phyloP scores from a whole-genome alignment of 2,113 vertebrate species.

The Platysteira castanea region DNA sequence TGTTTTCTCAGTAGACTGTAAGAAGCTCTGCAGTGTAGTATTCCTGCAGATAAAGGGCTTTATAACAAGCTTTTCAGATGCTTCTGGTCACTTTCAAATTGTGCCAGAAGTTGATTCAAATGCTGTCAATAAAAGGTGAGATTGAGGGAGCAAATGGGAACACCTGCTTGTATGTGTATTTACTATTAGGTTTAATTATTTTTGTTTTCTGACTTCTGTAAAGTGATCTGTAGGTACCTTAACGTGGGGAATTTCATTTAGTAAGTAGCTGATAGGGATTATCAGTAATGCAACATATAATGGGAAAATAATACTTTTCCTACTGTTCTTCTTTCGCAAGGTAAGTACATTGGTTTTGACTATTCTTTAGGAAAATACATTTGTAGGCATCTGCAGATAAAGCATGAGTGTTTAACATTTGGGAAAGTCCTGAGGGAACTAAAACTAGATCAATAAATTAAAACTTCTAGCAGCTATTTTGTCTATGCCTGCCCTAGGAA shows the following conservation, averaged over 20 bases:
- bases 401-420: neutral
- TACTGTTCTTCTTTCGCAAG: neutral
- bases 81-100: neutral
- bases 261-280: neutral
- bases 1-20: neutral
- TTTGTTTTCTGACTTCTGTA: neutral
- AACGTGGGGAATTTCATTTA: fast-evolving
- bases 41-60: neutral
- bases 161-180: neutral
- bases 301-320: neutral
- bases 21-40: neutral
- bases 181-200: neutral
- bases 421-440: neutral
- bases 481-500: neutral
- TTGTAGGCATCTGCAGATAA: neutral
- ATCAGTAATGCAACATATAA: neutral
- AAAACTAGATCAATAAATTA: neutral
- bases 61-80: neutral
- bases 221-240: neutral
- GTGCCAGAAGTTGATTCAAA: neutral
- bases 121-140: neutral
- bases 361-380: neutral
- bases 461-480: neutral
- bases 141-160: neutral
- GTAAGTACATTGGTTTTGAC: neutral